These are phyloP conservation scores for Acronicta psi DNA, from an alignment of 2,888 invertebrate species.

Conservation along the genomic window DNA sequence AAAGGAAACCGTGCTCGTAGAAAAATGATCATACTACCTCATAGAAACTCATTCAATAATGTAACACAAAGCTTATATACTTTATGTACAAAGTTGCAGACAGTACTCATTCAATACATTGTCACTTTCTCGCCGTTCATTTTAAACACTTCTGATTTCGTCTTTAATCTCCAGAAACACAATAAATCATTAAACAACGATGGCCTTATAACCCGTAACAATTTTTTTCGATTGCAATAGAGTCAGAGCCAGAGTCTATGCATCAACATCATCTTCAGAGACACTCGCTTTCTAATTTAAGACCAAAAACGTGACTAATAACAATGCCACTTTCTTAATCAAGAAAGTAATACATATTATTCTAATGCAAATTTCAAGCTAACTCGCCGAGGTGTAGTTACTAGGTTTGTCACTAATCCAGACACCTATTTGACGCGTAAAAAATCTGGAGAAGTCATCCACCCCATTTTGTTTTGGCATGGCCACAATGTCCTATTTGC, in stretches of 20 bases:
- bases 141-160: background rate
- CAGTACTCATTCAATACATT: slow-evolving; percentile 17
- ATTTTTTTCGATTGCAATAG: no score
- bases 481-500: background rate
- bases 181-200: no score
- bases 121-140: slow-evolving; percentile 11
- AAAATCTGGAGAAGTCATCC: background rate
- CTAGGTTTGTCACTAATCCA: slow-evolving; percentile 8
- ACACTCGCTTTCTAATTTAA: background rate
- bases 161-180: no score
- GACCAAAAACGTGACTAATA: no score
- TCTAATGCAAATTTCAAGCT: background rate
- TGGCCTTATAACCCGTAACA: no score
- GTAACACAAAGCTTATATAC: background rate
- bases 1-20: slow-evolving; percentile 19
- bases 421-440: background rate
- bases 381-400: background rate
- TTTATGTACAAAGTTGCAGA: slow-evolving; percentile 29
- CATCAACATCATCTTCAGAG: background rate
- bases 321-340: no score
- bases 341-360: no score
- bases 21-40: slow-evolving; percentile 20
- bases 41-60: slow-evolving; percentile 15
- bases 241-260: no score
- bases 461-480: background rate